Evolutionary conservation across 1,140 invertebrate species (phyloP), one percentile per base, ranked within the genome.

Genomic region (Hylyphantes graminicola): DNA sequence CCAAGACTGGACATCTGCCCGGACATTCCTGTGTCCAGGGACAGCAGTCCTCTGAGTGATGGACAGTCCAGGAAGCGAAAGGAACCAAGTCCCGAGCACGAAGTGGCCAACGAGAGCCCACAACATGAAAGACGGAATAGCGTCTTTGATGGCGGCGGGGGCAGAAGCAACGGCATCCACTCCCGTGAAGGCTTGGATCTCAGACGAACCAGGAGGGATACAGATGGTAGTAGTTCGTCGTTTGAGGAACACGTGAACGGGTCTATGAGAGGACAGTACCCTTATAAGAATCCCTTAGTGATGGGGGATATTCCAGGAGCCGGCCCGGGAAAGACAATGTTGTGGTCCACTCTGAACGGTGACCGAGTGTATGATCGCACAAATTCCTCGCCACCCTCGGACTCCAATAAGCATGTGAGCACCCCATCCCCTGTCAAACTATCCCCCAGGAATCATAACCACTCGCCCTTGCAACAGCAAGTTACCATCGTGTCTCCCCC

Each of bases 271-370:
- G 19, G 61, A 59, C 48, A 57, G 57, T 63, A 53, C 19, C 13
- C 48, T 50, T 74, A 74, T n/a, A 73, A 64, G 64, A 48, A 70
- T 17, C 85, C 85, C 10, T 55, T 84, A 12, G 35, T 86, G 6
- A 76, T 86, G 72, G 81, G 81, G 67, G 85, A 86, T 65, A 72
- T 83, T 50, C 74, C 75, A 17, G 74, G 72, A 11, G 9, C 57
- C 10, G 80, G 70, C 13, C 80, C 79, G 10, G 68, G 85, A 73
- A 81, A 81, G 17, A 81, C 79, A 19, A 83, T 83, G 80, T 7
- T 83, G 59, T 83, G 80, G 80, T 61, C 80, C 1, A 17, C 70
- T 7, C 51, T 63, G 10, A 65, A 61, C 15, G 57, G 17, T 57
- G 80, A 83, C 35, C 67, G 79, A 12, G 48, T 76, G 55, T 79